A percentile compares a stretch with the other conserved stretches of the same genome.
Evolutionary conservation across 2,113 vertebrate species (phyloP).

Genomic region (Varanus komodoensis): DNA sequence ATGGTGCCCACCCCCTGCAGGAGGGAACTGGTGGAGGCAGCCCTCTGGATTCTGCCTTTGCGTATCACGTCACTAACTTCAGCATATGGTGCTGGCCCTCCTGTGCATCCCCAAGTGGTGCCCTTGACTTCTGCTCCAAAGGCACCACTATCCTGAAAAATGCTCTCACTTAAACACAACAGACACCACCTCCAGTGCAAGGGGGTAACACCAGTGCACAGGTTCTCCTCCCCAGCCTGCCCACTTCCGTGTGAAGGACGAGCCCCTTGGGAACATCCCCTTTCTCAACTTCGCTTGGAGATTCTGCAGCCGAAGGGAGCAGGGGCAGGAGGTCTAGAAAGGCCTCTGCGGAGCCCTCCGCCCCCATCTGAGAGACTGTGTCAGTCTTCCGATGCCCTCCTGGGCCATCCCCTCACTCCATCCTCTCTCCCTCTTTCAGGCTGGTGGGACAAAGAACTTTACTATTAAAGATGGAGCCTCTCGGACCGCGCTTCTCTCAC

Average conservation of each 20-base stretch:
- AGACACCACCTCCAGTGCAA: not conserved
- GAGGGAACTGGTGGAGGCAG: no score
- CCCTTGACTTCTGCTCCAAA: no score
- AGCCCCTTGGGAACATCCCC: not conserved
- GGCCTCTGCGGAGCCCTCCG: not conserved
- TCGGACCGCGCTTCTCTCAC: no score
- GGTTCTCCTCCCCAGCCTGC: not conserved
- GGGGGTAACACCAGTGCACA: not conserved
- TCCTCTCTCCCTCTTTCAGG: slow-evolving; percentile 66
- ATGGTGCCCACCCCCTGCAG: no score
- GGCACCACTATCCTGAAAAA: no score
- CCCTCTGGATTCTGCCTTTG: no score
- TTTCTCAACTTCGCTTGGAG: not conserved
- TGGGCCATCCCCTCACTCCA: not conserved
- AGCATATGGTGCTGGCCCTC: no score
- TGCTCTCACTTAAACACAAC: not conserved
- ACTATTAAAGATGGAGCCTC: slow-evolving; percentile 75
- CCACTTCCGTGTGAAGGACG: no score
- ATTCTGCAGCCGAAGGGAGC: not conserved
- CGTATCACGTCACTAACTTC: no score
- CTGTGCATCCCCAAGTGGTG: no score
- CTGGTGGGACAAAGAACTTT: slow-evolving; percentile 89
- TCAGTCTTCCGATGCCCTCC: no score
- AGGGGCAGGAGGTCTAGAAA: not conserved
- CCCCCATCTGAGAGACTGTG: not conserved